Evolutionary conservation across 1,140 invertebrate species (phyloP).

Genomic region (Aphaenogaster floridana): DNA sequence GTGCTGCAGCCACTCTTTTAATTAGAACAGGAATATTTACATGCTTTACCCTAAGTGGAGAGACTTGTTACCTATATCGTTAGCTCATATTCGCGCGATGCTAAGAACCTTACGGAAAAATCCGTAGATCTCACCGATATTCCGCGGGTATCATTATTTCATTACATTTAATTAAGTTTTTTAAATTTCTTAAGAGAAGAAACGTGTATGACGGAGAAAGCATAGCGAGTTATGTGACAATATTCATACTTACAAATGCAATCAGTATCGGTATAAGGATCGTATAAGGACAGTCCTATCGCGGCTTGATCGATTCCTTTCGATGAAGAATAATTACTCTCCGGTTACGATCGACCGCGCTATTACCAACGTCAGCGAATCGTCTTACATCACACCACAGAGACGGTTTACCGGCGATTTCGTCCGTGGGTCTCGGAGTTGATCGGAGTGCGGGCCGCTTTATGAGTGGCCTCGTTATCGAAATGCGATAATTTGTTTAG

Average conservation of each 20-base stretch:
- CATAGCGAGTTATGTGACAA: background rate
- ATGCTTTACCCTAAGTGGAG: background rate
- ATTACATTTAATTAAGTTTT: constrained; percentile 23
- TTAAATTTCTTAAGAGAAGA: background rate
- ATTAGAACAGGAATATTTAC: constrained; percentile 35
- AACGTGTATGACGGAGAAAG: background rate
- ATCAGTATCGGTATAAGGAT: background rate
- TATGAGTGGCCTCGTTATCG: constrained; percentile 77
- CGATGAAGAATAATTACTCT: constrained; percentile 39
- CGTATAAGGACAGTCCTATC: background rate
- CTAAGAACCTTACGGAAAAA: too few species aligned
- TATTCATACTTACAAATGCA: background rate
- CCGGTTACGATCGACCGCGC: constrained; percentile 17
- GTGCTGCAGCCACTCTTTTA: constrained; percentile 25
- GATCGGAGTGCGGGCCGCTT: constrained; percentile 47
- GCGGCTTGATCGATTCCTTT: background rate
- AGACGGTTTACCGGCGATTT: constrained; percentile 30
- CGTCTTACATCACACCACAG: constrained; percentile 36
- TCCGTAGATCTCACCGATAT: background rate
- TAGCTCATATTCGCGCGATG: background rate
- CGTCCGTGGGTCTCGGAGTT: background rate
- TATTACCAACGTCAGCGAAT: constrained; percentile 44
- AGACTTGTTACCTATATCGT: background rate
- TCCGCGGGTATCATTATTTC: background rate
- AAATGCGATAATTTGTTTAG: constrained; percentile 80